Evolutionary conservation across 2,888 invertebrate species (phyloP), one percentile per base, ranked within the genome.

Genomic region (Cacoxenus indagator): DNA sequence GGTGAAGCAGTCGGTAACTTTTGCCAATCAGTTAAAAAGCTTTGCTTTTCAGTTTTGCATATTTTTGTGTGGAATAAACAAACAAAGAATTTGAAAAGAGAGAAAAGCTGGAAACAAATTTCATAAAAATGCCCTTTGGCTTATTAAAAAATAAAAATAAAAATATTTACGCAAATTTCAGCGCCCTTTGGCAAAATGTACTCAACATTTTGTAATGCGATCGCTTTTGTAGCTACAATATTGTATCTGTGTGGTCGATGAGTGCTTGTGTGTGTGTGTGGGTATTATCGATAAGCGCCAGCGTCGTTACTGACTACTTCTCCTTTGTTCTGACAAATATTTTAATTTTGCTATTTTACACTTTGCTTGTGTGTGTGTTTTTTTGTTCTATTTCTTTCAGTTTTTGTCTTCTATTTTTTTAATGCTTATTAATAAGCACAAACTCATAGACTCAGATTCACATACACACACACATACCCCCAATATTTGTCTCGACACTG

Each of bases 21-120:
- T 61, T 61, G 43, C 29, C 61, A 61, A 61, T 61, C 61, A 61
- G 61, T 61, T 43, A 43, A 61, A 61, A 61, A 61, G 61, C 61
- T 61, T 61, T 61, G 4, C 24, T 54, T 54, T n/a, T n/a, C n/a
- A n/a, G n/a, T n/a, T n/a, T 54, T 54, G 4, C 24, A 57, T 31
- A 31, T 31, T 31, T 31, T 31, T 9, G 9, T 31, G 5, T 31
- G 9, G 9, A 31, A 31, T 31, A 5, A 31, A 31, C 31, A 31
- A 31, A 31, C 9, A 31, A 31, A 31, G 6, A 31, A 31, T 31
- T 8, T 31, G 31, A 5, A 31, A 31, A 31, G 6, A 31, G 31
- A 31, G 9, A 5, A 31, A 0, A 31, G 31, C 5, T 9, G 31
- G 31, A 5, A 31, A 31, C 5, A 31, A 31, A 31, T 8, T 31